A percentile compares a stretch with the other conserved stretches of the same genome.
phyloP scores from a whole-genome alignment of 2,113 vertebrate species.

The Lamprologus lemairii region DNA sequence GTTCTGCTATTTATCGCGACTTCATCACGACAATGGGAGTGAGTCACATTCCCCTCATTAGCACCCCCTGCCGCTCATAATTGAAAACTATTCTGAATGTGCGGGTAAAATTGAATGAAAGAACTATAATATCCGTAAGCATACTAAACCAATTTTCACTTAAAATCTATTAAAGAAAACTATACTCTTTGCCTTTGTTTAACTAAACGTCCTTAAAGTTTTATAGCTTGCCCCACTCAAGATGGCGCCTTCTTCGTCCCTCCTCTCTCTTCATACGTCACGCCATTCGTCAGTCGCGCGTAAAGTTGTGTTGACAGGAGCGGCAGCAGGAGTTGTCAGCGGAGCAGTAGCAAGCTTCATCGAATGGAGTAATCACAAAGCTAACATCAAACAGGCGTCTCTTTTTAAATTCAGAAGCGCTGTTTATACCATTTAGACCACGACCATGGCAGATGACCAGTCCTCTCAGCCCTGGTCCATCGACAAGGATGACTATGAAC shows the following conservation, averaged over 20 bases:
- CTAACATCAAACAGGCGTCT: background rate
- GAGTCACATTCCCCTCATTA: background rate
- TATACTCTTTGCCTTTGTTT: background rate
- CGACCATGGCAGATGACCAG: constrained; percentile 85
- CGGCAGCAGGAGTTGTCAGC: constrained; percentile 50
- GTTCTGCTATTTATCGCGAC: background rate
- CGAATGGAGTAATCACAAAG: constrained; percentile 49
- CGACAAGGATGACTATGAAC: constrained; percentile 89
- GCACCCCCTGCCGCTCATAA: background rate
- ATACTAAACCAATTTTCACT: background rate
- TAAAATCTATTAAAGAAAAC: background rate
- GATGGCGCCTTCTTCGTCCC: constrained; percentile 39
- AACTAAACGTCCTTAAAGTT: background rate
- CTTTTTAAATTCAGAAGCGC: background rate
- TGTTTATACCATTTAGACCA: background rate
- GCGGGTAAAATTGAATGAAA: background rate
- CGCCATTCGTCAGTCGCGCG: constrained; percentile 39
- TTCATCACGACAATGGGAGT: background rate
- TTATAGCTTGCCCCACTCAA: constrained; percentile 36
- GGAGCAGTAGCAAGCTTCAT: constrained; percentile 32
- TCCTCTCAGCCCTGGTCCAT: constrained; percentile 86
- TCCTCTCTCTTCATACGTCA: background rate
- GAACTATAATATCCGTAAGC: background rate
- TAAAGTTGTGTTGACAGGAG: constrained; percentile 65
- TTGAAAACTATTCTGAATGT: background rate